Percentiles rank a stretch among this genome's conserved stretches.
phyloP scores from a whole-genome alignment of 92 coral and sea anemone species.

The Porites cylindrica region DNA sequence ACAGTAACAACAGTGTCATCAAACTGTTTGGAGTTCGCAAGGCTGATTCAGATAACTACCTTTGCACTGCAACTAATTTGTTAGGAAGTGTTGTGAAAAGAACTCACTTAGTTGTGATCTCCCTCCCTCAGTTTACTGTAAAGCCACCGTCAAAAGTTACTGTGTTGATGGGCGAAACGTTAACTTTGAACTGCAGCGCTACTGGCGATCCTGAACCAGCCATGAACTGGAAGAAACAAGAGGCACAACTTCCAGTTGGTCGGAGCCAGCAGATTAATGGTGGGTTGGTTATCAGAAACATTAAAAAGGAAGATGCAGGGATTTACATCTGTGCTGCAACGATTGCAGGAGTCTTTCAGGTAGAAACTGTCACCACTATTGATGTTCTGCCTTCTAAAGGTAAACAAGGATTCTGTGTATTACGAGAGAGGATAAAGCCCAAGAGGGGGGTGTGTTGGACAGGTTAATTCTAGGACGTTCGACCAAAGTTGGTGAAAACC shows the following conservation, averaged over 20 bases:
- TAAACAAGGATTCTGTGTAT: too few species aligned
- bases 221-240: conserved; percentile 54
- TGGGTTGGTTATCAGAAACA: not conserved
- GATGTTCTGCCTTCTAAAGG: too few species aligned
- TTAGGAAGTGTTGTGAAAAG: conserved; percentile 26
- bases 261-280: not conserved
- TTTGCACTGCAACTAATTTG: conserved; percentile 48
- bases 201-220: conserved; percentile 41
- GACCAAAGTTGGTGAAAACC: too few species aligned
- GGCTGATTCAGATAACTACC: conserved; percentile 53
- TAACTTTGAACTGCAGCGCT: conserved; percentile 59
- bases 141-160: conserved; percentile 32
- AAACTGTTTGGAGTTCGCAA: not conserved
- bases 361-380: not conserved
- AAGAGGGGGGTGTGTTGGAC: too few species aligned
- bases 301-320: conserved; percentile 21
- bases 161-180: not conserved
- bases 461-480: too few species aligned
- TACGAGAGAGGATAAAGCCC: too few species aligned
- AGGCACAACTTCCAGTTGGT: conserved; percentile 31
- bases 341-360: conserved; percentile 30
- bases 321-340: conserved; percentile 44
- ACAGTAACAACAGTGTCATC: conserved; percentile 17
- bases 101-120: conserved; percentile 27
- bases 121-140: conserved; percentile 43